Conservation (phyloP, 2,113 vertebrate genomes). For the Platycercus adscitus region DNA sequence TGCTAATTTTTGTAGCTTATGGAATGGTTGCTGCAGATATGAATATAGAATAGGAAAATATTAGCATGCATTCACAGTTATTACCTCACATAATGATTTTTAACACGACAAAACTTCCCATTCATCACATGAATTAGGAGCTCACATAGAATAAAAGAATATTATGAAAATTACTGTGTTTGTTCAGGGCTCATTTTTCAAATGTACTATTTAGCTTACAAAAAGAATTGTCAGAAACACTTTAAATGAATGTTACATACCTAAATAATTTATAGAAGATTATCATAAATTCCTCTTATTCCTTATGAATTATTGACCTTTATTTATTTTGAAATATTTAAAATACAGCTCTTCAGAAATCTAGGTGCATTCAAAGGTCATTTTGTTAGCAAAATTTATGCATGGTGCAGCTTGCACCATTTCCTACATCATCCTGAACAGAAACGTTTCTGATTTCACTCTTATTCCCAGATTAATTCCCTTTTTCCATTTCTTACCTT, state of each 20-base stretch:
- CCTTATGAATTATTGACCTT: neutral
- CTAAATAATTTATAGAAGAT: constrained; percentile 17
- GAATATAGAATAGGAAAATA: neutral
- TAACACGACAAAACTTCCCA: neutral
- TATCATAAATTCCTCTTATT: neutral
- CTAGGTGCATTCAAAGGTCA: neutral
- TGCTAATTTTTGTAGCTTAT: neutral
- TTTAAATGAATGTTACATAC: constrained; percentile 3
- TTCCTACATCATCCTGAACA: neutral
- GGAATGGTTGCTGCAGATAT: neutral
- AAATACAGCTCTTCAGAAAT: neutral
- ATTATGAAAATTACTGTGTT: constrained; percentile 28
- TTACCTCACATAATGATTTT: constrained; percentile 45
- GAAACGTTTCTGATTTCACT: neutral
- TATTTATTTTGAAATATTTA: constrained; percentile 22
- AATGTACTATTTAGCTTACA: neutral
- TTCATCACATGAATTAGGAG: constrained; percentile 42
- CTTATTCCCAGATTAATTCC: neutral
- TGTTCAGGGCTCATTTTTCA: constrained; percentile 45
- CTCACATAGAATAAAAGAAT: constrained; percentile 20
- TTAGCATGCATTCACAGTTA: constrained; percentile 21
- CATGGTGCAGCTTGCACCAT: neutral
- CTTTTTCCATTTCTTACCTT: neutral
- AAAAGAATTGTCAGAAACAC: neutral
- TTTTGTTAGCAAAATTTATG: neutral